Base-by-base conservation (phyloP, 53 echinoderm and acorn worm genomes). In the Stichopus horrens region DNA sequence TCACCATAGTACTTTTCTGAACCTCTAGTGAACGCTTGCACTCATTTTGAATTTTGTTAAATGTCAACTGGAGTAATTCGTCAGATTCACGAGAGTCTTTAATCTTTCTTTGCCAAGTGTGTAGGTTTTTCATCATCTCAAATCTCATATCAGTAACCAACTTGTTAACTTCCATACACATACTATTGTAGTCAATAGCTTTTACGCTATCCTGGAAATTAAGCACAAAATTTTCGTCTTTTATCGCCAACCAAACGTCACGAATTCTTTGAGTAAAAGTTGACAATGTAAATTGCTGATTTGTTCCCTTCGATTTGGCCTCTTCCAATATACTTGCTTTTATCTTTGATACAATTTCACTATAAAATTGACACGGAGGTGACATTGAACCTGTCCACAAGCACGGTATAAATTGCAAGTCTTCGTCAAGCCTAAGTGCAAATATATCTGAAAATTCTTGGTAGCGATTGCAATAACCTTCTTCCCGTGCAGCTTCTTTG, bases 141-240 rank as follows among this genome's bases (percentile, higher is more conserved):
- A 54, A 11, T 54, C 56, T 80, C 56, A 80, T 80, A 6, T 0
- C 7, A 6, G 55, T 80, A 16, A 80, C 56, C 22, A 6, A 8
- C 22, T 55, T 57, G 54, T 58, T 80, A 1, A 80, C 19, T 20
- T 80, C 80, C 80, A 80, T 80, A 7, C 56, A 80, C 6, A 80
- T 6, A 54, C n/a, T 56, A 56, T 80, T 55, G 56, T 55, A 57
- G 9, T 80, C 80, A 5, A 80, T 58, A 11, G 80, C 80, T 80
- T 57, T 80, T 7, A 80, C n/a, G 54, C 80, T 80, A 58, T 80
- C 80, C 58, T 80, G 80, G 54, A 80, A 80, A 56, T n/a, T 57
- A 58, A 80, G 56, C 56, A 80, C 16, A n/a, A 80, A 80, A 8
- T 80, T 80, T 20, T 80, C 80, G 7, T 56, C 80, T 19, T 80